Base-by-base conservation (phyloP, 2,113 vertebrate genomes). In the Mixornis gularis region DNA sequence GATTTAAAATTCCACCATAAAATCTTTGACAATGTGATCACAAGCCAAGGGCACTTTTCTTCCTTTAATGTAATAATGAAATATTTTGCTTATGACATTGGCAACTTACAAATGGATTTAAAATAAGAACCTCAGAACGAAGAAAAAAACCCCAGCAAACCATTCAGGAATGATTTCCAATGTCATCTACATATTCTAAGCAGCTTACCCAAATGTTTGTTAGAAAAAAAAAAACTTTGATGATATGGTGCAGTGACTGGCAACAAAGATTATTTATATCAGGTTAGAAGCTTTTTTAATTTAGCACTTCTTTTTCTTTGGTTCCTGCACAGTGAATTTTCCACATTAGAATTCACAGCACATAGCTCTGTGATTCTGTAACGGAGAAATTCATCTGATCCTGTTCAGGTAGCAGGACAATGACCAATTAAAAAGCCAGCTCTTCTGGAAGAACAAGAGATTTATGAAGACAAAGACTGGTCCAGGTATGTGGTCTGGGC, bases 1-100 rank as follows among this genome's bases (percentile, higher is more conserved):
- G 70, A 87, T 78, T 95, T 92, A 76, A 87, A 96, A 95, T 90
- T 89, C 76, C 48, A 91, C 79, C 34, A 85, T 79, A 87, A 94
- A 93, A 84, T 93, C 71, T 70, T 92, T 74, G 71, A 72, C 60
- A 87, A 48, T 32, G 38, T 69, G 55, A 95, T 62, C 60, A 69
- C 24, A 87, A 78, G 44, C 49, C 93, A 83, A 92, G 77, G 68
- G 7, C n/a, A 78, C 25, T 80, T 72, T 55, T 72, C 43, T 77
- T 74, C 53, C 25, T 44, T 82, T 79, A 87, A 60, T 59, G 30
- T 25, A 92, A 87, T 76, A 89, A 76, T 9, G 18, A 84, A 90
- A 72, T 80, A 79, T 41, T 85, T 88, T 81, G 38, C 24, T 87
- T 76, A 68, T 38, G 46, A 56, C 30, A 58, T 26, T 59, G 48